Base-by-base conservation (phyloP, 2,888 invertebrate genomes). In the Hypercompe scribonia region DNA sequence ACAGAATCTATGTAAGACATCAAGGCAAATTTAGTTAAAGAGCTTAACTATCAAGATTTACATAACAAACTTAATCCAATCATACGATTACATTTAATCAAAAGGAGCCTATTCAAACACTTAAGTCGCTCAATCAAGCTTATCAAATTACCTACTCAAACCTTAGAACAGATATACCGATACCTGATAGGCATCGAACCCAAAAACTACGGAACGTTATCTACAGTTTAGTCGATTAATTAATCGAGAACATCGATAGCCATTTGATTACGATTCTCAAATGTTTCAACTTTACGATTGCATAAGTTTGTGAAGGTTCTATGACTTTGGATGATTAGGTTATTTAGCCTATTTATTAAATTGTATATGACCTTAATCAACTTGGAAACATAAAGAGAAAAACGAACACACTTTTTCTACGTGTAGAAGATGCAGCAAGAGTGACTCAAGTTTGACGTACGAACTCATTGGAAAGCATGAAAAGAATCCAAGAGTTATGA, bases 161-260 rank as follows among this genome's bases (percentile, higher is more conserved):
- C 39, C 39, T 36, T 39, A 68, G 50, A 61, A 73, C 4, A 66
- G 73, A 61, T 73, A 70, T 31, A 58, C 64, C 68, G 71, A 28
- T 39, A 31, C 61, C 61, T 31, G 71, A 66, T 68, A 70, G 13
- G 3, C 33, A 74, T 74, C 54, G 7, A 64, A 61, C 46, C 71
- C 72, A 72, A 72, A 72, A 75, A 75, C 75, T 75, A 75, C 21
- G 58, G 61, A 31, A 69, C 36, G 39, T 72, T 75, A 75, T 71
- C 69, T 70, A 36, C 65, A 75, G 72, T 72, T 68, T 72, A 66
- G 42, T 70, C 83, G 84, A 84, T 83, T 82, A 83, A 83, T 84
- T 83, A 83, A 84, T 80, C 77, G 73, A 36, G 61, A 64, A 36
- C 68, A 34, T 69, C 72, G 64, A 84, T 84, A 67, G 73, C 73